A percentile compares a stretch with the other conserved stretches of the same genome.
Conservation (phyloP, 2,888 invertebrate species). For the Notodonta dromedarius region DNA sequence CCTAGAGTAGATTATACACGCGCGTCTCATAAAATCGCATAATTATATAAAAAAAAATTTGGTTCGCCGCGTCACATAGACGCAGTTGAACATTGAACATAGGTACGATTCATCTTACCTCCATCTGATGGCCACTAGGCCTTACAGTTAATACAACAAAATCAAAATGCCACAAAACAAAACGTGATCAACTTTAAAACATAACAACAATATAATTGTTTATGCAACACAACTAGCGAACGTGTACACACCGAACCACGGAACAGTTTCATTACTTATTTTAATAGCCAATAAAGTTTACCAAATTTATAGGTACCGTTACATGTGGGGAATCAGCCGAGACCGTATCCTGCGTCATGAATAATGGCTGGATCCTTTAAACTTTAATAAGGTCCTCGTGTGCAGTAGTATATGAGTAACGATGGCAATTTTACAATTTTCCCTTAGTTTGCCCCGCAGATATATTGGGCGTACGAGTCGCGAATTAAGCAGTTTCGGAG, state of each 20-base stretch:
- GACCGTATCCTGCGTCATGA: slow-evolving; percentile 62
- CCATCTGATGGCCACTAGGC: no score
- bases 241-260: slow-evolving; percentile 33
- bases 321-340: slow-evolving; percentile 74
- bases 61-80: no score
- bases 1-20: no score
- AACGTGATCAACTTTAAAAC: neutral
- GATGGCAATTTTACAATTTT: slow-evolving; percentile 63
- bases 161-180: neutral
- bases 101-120: no score
- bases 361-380: slow-evolving; percentile 72
- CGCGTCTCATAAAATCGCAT: no score
- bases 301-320: slow-evolving; percentile 76
- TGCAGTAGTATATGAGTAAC: slow-evolving; percentile 56
- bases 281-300: slow-evolving; percentile 80
- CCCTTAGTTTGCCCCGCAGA: slow-evolving; percentile 47
- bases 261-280: slow-evolving; percentile 77
- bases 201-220: slow-evolving; percentile 6
- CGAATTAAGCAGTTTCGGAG: slow-evolving; percentile 43
- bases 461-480: slow-evolving; percentile 42
- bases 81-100: no score
- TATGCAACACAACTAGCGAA: slow-evolving; percentile 7
- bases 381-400: slow-evolving; percentile 73
- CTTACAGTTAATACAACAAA: neutral
- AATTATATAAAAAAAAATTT: no score